Evolutionary conservation across 2,888 invertebrate genomes (phyloP).

Genomic region (Pseudolycoriella hygida): DNA sequence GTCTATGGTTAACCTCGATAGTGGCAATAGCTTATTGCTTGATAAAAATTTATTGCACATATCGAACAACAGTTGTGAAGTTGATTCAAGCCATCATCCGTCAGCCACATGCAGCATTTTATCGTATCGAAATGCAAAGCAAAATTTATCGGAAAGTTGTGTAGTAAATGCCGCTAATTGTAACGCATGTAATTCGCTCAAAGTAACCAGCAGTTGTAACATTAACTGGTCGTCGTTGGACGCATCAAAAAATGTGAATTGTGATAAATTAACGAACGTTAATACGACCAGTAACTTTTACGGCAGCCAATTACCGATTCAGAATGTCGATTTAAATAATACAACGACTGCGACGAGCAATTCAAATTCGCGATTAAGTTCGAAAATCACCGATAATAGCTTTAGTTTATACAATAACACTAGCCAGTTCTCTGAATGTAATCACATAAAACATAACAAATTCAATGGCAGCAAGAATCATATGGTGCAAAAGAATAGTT

Average conservation of each 20-base stretch:
- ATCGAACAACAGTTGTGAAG: conserved; percentile 7
- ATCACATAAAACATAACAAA: conserved; percentile 5
- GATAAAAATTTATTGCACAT: conserved; percentile 8
- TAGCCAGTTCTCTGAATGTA: conserved; percentile 6
- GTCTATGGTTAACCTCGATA: conserved; percentile 8
- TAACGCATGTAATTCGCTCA: conserved; percentile 2
- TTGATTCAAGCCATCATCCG: not conserved
- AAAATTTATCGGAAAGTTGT: conserved; percentile 8
- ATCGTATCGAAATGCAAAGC: conserved; percentile 4
- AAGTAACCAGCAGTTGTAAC: conserved; percentile 4
- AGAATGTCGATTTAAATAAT: conserved; percentile 5
- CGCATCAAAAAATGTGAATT: not conserved
- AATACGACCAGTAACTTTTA: not conserved
- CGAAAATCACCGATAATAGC: conserved; percentile 6
- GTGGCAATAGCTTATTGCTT: conserved; percentile 6
- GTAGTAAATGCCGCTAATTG: conserved; percentile 3
- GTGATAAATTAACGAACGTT: not conserved
- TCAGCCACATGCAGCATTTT: not conserved
- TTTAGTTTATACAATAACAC: conserved; percentile 3
- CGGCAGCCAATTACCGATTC: conserved; percentile 3
- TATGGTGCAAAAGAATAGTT: conserved; percentile 15
- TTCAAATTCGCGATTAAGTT: conserved; percentile 7
- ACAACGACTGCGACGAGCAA: conserved; percentile 2
- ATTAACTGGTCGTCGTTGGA: conserved; percentile 2
- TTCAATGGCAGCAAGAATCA: conserved; percentile 5